phyloP scores from a whole-genome alignment of 2,113 vertebrate genomes.

The Reinhardtius hippoglossoides region DNA sequence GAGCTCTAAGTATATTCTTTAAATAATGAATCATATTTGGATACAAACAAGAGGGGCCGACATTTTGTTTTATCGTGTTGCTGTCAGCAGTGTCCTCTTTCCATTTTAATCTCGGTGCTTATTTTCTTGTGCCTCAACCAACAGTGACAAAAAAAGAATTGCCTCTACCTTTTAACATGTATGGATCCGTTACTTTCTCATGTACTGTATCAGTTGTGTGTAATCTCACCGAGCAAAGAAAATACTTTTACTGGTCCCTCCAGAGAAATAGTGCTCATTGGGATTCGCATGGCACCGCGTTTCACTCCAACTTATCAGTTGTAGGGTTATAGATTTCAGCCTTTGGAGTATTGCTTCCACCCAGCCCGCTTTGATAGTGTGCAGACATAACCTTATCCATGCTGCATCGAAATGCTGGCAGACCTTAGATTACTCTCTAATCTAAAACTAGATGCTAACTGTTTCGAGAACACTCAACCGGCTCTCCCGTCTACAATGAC shows the following conservation, averaged over 20 bases:
- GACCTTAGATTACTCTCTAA: slow-evolving; percentile 64
- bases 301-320: slow-evolving; percentile 45
- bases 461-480: slow-evolving; percentile 49
- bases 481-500: slow-evolving; percentile 28
- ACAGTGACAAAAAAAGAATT: not conserved
- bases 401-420: slow-evolving; percentile 39
- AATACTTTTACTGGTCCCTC: slow-evolving; percentile 8
- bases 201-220: not conserved
- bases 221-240: slow-evolving; percentile 21
- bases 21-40: slow-evolving; percentile 76
- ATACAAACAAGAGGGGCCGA: slow-evolving; percentile 31
- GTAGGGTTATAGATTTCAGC: slow-evolving; percentile 60
- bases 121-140: not conserved
- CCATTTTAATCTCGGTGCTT: slow-evolving; percentile 35
- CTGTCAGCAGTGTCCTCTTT: slow-evolving; percentile 42
- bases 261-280: slow-evolving; percentile 30
- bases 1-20: slow-evolving; percentile 59
- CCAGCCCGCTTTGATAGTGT: slow-evolving; percentile 26
- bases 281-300: slow-evolving; percentile 34
- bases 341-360: slow-evolving; percentile 39
- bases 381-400: slow-evolving; percentile 50
- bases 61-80: slow-evolving; percentile 46
- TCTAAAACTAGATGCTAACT: slow-evolving; percentile 64
- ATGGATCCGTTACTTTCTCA: not conserved
- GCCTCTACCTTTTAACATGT: not conserved